Conservation (phyloP, 2,113 vertebrate genomes). For the Parus major region DNA sequence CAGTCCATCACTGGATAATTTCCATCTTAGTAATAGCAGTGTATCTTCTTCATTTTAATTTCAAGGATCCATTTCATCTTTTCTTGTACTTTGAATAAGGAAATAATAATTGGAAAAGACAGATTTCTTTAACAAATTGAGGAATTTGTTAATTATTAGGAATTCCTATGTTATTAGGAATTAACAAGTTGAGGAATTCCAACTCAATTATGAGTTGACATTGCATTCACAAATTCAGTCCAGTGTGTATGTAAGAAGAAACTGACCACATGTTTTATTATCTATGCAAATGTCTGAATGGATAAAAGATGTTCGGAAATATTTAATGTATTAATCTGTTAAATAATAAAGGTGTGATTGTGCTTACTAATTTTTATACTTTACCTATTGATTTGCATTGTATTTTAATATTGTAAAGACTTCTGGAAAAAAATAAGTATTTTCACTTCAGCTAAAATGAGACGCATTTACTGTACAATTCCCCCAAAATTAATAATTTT, state of each 20-base stretch:
- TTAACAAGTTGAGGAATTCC: neutral
- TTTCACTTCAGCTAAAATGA: neutral
- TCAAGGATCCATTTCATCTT: neutral
- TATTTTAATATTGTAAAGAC: neutral
- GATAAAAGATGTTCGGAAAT: neutral
- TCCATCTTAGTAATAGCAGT: neutral
- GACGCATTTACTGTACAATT: neutral
- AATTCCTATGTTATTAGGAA: too few species aligned
- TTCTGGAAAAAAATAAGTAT: neutral
- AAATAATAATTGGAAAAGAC: neutral
- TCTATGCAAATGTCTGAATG: neutral
- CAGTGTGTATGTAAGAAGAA: neutral
- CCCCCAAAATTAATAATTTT: neutral
- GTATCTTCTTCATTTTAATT: neutral
- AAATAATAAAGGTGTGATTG: neutral
- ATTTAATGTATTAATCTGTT: neutral
- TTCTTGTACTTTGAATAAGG: neutral
- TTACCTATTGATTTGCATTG: neutral
- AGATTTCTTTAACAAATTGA: neutral
- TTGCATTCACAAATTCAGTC: neutral
- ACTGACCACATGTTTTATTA: conserved; percentile 23
- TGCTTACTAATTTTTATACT: neutral
- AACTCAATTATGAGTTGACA: neutral
- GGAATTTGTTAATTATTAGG: neutral
- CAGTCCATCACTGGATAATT: neutral